These are phyloP conservation scores for Drosophila sproati DNA, from an alignment of 1,140 invertebrate genomes.

Conservation along the genomic window DNA sequence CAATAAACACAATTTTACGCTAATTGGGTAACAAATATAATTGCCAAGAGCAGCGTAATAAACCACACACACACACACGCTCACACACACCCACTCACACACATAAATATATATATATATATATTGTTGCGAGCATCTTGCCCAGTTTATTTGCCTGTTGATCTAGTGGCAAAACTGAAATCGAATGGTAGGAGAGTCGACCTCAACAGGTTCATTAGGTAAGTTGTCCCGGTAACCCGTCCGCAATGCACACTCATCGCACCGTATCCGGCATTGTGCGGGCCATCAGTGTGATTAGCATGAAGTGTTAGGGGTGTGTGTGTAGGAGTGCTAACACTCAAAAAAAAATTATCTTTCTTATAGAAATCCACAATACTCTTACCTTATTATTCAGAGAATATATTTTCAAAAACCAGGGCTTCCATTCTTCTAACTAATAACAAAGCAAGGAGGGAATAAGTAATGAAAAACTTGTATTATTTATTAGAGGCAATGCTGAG, in stretches of 20 bases:
- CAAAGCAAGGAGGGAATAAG: no score
- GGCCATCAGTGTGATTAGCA: conserved; percentile 39
- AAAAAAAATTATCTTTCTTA: no score
- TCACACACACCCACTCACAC: conserved; percentile 30
- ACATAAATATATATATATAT: conserved; percentile 48
- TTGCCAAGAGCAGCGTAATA: conserved; percentile 83
- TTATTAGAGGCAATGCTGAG: no score
- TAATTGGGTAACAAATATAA: conserved; percentile 84
- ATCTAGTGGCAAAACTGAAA: conserved; percentile 20
- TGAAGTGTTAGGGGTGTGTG: background rate
- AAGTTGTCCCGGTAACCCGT: conserved; percentile 68
- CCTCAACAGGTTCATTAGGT: conserved; percentile 82
- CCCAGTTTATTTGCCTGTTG: conserved; percentile 40
- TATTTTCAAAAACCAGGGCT: no score
- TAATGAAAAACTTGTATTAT: no score
- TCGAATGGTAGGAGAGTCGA: conserved; percentile 30
- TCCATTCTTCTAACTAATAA: no score
- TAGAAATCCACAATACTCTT: no score
- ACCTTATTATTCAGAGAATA: no score
- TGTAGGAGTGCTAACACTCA: no score
- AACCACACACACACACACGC: conserved; percentile 69
- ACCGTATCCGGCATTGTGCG: conserved; percentile 1
- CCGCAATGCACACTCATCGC: conserved; percentile 21
- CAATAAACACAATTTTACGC: conserved; percentile 83
- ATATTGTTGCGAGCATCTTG: conserved; percentile 40